Base-by-base conservation (phyloP, 2,888 invertebrate species). In the Odiellus spinosus region DNA sequence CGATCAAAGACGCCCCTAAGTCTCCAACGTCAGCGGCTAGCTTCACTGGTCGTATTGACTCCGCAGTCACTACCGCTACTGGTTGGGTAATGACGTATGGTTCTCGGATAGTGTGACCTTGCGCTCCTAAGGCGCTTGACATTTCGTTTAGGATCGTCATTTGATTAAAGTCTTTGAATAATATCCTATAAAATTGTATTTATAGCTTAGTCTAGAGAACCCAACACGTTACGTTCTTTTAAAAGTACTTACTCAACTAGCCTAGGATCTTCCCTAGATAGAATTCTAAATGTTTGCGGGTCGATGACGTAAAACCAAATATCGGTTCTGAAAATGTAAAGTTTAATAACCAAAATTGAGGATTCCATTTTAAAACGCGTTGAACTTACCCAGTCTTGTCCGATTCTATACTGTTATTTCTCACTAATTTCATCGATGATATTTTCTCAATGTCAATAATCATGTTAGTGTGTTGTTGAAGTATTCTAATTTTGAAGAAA, bases 241-340 rank as follows among this genome's bases (percentile, higher is more conserved):
- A 12, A 12, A n/a, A n/a, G 20, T 32, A 35, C 49, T 47, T 46
- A 52, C 46, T 49, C 49, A 33, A 77, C 74, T 20, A 88, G 75
- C 33, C 74, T 64, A 1, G 75, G 71, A 52, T 79, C 78, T 55
- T 85, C 84, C 41, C 82, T 74, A 0, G 73, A 69, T 35, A 88
- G 65, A 54, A 88, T 81, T 43, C 69, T 70, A 53, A 84, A 85
- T 0, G 76, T 78, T 45, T 70, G 72, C 0, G 87, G 86, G 67
- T 88, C 83, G 2, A 88, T 71, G 0, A 81, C 73, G 59, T 87
- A 87, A 63, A 90, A 76, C 84, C 86, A 87, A 5, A 87, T 76
- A 59, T 88, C 87, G 0, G 86, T 84, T 6, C 82, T 51, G 18
- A 34, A 45, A 45, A 44, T n/a, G 26, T 20, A 34, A 8, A 8